Evolutionary conservation across 2,888 invertebrate genomes (phyloP).

Genomic region (Augiades crinisus): DNA sequence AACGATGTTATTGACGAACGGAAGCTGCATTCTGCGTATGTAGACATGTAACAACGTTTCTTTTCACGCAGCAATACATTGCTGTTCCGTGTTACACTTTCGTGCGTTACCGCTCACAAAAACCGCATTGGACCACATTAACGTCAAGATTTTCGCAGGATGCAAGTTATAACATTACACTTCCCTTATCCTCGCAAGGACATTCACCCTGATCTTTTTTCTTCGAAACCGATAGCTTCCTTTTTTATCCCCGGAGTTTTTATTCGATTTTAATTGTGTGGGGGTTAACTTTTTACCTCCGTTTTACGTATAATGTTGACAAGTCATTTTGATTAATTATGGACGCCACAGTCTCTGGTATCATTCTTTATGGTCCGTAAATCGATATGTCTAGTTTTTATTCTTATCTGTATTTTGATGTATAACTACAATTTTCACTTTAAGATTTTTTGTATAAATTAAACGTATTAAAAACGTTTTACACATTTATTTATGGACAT

Average conservation of each 20-base stretch:
- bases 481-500: too few relatives aligned
- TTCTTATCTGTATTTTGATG: slow-evolving; percentile 9
- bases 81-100: slow-evolving; percentile 1
- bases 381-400: slow-evolving; percentile 15
- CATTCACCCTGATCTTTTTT: slow-evolving; percentile 66
- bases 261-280: slow-evolving; percentile 65
- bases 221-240: slow-evolving; percentile 58
- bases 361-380: slow-evolving; percentile 12
- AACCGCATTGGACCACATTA: slow-evolving; percentile 41
- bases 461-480: too few relatives aligned
- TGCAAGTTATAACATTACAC: slow-evolving; percentile 26
- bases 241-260: slow-evolving; percentile 52
- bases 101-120: slow-evolving; percentile 10
- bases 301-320: slow-evolving; percentile 51
- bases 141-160: slow-evolving; percentile 29
- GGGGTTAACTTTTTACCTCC: slow-evolving; percentile 47
- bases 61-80: slow-evolving; percentile 22
- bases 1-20: slow-evolving; percentile 10
- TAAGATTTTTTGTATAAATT: neutral
- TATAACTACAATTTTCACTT: slow-evolving; percentile 1
- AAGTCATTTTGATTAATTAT: slow-evolving; percentile 65
- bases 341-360: neutral
- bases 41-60: slow-evolving; percentile 14
- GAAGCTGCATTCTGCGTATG: slow-evolving; percentile 3
- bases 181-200: slow-evolving; percentile 55